Evolutionary conservation across 1,140 invertebrate genomes (phyloP), one percentile per base, ranked within the genome.

Genomic region (Protaetia brevitarsis): DNA sequence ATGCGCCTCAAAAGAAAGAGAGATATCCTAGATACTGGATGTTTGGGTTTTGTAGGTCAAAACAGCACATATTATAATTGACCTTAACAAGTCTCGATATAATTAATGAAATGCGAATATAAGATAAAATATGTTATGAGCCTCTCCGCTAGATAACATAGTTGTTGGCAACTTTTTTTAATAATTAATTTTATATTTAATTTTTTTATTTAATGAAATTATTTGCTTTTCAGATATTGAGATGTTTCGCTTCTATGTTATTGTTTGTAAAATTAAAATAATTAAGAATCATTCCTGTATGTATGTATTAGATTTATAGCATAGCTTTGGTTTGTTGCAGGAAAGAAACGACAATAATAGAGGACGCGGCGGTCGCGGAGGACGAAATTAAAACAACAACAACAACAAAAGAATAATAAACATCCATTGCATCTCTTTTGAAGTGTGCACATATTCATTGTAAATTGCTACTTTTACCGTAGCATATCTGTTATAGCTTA

Each of bases 261-360:
- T n/a, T n/a, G n/a, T n/a, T n/a, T n/a, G n/a, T n/a, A n/a, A n/a
- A n/a, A n/a, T n/a, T n/a, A n/a, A 34, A 34, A 34, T 7, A 34
- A 34, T 7, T 34, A 34, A 34, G n/a, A 34, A 7, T 7, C 7
- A 34, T 7, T 34, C 7, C n/a, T 34, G 31, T 34, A n/a, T 7
- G 31, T 7, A 7, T 34, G n/a, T 19, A 2, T 51, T 16, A 6
- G 8, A 6, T 7, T 51, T 11, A 51, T 16, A 19, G 1, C n/a
- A 16, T 51, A 19, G 1, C 8, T 51, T 23, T 16, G n/a, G 16
- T 59, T 59, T 68, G 57, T 31, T 76, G 74, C 67, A 77, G 76
- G 76, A 77, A 56, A 69, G 75, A 34, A 71, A 70, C 23, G 74
- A 76, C 34, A 76, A 72, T 69, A 71, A 68, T 61, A 67, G 74